Evolutionary conservation across 1,140 invertebrate species (phyloP).

Genomic region (Halesus radiatus): DNA sequence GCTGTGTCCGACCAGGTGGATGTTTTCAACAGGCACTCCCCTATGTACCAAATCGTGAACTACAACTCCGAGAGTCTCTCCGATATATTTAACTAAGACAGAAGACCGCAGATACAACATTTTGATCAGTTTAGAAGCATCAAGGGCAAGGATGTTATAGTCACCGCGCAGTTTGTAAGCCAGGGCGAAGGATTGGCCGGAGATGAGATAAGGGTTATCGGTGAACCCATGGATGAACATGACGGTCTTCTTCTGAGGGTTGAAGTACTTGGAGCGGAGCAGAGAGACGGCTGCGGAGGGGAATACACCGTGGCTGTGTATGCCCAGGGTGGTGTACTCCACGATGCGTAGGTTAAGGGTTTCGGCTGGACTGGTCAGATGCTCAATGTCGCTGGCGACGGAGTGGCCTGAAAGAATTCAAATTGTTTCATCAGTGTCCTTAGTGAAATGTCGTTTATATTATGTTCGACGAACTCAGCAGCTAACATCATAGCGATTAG

Average conservation of each 20-base stretch:
- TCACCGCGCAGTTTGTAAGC: conserved; percentile 60
- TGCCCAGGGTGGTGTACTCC: conserved; percentile 42
- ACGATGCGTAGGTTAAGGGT: conserved; percentile 33
- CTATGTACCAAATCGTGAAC: conserved; percentile 23
- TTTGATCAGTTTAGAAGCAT: conserved; percentile 43
- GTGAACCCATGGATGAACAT: conserved; percentile 64
- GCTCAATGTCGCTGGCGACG: background rate
- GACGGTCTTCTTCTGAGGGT: conserved; percentile 27
- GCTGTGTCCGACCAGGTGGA: conserved; percentile 52
- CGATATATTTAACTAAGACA: conserved; percentile 46
- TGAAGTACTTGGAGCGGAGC: conserved; percentile 44
- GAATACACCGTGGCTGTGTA: conserved; percentile 30
- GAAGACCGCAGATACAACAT: conserved; percentile 39
- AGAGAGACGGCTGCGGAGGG: conserved; percentile 37
- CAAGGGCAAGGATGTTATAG: conserved; percentile 49
- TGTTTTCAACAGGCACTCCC: conserved; percentile 17
- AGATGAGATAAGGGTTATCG: conserved; percentile 61
- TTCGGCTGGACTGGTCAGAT: background rate
- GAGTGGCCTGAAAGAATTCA: conserved; percentile 37
- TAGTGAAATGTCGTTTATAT: no score
- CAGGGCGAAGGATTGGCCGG: conserved; percentile 60
- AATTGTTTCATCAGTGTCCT: no score
- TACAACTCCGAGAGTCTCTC: conserved; percentile 35
- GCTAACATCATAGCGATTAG: no score
- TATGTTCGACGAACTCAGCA: no score